Percentiles rank a stretch among this genome's conserved stretches.
Conservation (phyloP, 2,888 invertebrate species). For the Hoplodrina ambigua region DNA sequence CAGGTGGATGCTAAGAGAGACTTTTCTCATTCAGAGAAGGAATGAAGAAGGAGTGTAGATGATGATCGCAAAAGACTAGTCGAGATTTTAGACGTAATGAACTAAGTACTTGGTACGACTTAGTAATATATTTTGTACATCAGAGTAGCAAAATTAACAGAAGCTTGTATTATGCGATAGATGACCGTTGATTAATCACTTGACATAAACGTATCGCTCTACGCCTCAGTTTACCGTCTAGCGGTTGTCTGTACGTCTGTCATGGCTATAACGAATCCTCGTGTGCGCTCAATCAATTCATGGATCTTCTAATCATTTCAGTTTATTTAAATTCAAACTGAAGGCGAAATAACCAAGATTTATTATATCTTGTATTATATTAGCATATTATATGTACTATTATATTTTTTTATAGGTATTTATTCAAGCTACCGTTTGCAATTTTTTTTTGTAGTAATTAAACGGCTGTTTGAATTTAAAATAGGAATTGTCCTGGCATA, state of each 20-base stretch:
- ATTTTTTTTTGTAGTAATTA: no score
- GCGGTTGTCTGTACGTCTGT: conserved; percentile 12
- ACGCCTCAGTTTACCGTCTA: conserved; percentile 28
- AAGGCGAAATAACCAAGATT: conserved; percentile 26
- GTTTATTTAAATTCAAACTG: conserved; percentile 34
- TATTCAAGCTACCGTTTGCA: neutral
- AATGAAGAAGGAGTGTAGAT: no score
- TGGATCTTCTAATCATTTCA: conserved; percentile 37
- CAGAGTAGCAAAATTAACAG: neutral
- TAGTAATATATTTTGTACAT: neutral
- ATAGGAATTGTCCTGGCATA: neutral
- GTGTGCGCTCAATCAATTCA: conserved; percentile 12
- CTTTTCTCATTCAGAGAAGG: no score
- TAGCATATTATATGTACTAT: conserved; percentile 1
- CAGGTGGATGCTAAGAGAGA: no score
- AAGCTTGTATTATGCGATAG: neutral
- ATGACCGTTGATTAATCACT: conserved; percentile 18
- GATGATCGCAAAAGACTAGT: no score
- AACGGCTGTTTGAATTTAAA: neutral
- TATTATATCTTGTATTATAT: neutral
- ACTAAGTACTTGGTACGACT: neutral
- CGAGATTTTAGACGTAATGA: no score
- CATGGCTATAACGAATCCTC: conserved; percentile 14
- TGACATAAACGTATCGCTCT: conserved; percentile 2
- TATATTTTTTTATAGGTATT: neutral